Conservation (phyloP, 1,140 invertebrate species). For the Arctopsyche grandis region DNA sequence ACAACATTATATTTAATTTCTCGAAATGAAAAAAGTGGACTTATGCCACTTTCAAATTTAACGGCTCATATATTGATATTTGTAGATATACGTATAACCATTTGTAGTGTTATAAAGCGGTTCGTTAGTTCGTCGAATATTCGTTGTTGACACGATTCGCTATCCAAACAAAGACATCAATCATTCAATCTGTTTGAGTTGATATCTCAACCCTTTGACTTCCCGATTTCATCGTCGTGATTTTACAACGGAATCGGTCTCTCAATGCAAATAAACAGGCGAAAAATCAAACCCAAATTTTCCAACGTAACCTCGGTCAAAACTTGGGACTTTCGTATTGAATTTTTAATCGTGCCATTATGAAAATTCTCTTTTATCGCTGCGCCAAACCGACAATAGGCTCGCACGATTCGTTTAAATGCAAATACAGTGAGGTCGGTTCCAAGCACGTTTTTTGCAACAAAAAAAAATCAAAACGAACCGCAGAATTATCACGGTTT, state of each 20-base stretch:
- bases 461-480: too few relatives aligned
- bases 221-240: not conserved
- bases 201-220: constrained; percentile 18
- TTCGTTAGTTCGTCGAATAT: not conserved
- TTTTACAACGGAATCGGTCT: not conserved
- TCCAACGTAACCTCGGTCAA: too few relatives aligned
- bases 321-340: too few relatives aligned
- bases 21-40: too few relatives aligned
- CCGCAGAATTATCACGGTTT: not conserved
- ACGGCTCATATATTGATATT: too few relatives aligned
- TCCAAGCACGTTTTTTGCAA: too few relatives aligned
- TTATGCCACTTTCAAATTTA: too few relatives aligned
- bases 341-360: not conserved
- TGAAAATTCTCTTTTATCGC: not conserved
- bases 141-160: constrained; percentile 8
- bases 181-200: constrained; percentile 32
- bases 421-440: too few relatives aligned
- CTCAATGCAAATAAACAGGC: constrained; percentile 10
- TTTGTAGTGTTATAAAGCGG: not conserved
- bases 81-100: too few relatives aligned
- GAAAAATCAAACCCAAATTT: not conserved
- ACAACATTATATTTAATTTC: too few relatives aligned
- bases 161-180: constrained; percentile 35
- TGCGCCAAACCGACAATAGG: too few relatives aligned
- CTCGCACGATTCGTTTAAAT: too few relatives aligned